Evolutionary conservation across 2,888 invertebrate genomes (phyloP).

Genomic region (Periphyllus acericola): DNA sequence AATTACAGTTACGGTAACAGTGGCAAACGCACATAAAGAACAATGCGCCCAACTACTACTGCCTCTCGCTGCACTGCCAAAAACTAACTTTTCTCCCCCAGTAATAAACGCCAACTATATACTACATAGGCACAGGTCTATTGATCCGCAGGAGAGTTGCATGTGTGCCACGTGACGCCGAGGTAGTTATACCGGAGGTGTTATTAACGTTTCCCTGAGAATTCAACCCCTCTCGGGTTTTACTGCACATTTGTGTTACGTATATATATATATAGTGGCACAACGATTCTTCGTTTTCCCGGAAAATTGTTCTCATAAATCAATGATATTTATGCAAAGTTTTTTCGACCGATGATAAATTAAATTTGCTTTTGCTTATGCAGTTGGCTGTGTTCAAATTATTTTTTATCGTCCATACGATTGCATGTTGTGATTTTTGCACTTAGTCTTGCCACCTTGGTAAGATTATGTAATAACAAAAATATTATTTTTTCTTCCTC

Average conservation of each 20-base stretch:
- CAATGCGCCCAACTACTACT: conserved; percentile 35
- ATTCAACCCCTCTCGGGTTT: conserved; percentile 36
- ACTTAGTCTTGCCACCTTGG: no score
- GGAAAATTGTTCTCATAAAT: background rate
- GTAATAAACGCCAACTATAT: conserved; percentile 60
- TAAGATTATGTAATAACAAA: background rate
- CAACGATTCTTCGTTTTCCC: conserved; percentile 13
- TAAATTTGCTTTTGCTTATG: background rate
- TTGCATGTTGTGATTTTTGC: background rate
- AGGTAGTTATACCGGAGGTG: conserved; percentile 54
- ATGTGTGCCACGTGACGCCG: conserved; percentile 53
- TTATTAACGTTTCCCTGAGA: conserved; percentile 48
- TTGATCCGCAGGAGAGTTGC: conserved; percentile 54
- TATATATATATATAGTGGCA: background rate
- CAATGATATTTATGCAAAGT: conserved; percentile 5
- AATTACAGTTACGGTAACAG: conserved; percentile 57
- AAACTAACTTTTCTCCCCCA: conserved; percentile 61
- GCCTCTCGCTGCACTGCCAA: conserved; percentile 16
- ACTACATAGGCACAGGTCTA: conserved; percentile 44
- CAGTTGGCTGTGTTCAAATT: background rate
- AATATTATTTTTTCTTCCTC: background rate
- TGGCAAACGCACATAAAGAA: conserved; percentile 54
- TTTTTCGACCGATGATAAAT: background rate
- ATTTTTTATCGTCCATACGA: background rate
- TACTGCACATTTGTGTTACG: background rate